Base-by-base conservation (phyloP, 2,888 invertebrate genomes). In the Spatulosminthurus flaviceps region DNA sequence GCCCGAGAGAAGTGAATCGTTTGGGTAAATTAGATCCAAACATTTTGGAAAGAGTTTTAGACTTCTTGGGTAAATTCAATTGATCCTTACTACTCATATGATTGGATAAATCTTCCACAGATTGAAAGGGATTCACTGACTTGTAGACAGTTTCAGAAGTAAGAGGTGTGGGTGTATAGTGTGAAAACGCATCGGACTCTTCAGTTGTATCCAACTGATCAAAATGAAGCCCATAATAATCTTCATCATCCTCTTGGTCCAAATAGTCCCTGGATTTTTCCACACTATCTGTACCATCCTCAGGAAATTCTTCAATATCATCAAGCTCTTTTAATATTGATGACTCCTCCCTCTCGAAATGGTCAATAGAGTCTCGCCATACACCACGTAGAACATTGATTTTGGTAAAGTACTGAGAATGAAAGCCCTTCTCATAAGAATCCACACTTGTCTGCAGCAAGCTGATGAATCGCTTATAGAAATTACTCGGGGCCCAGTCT, bases 341-440 rank as follows among this genome's bases (percentile, higher is more conserved):
- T 51, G 77, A 80, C 66, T 82, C 83, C 13, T 81, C 74, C 21
- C 72, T 26, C 13, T 34, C 78, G 34, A 78, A 78, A 9, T 60
- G 21, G 24, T 42, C 41, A 13, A n/a, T 4, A 24, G n/a, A 22
- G 51, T 72, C 79, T 76, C 80, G 79, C 82, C 82, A 82, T 7
- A 83, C 60, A 11, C 82, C 82, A 22, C 81, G 79, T 0, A 85
- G 80, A 13, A 84, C 80, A 74, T 85, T 85, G 7, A 81, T 81
- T 79, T 81, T 82, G 26, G 84, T 84, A 41, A 84, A 85, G 29
- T 84, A 85, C 24, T 85, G 82, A 0, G 81, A 34, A 72, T 84
- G 83, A 51, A 84, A 85, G 13, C 83, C 83, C 67, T 83, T 84
- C 16, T 85, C 84, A 41, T 78, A 81, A 11, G 79, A 76, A 28